A percentile compares a stretch with the other conserved stretches of the same genome.
Evolutionary conservation across 2,888 invertebrate species (phyloP).

Genomic region (Orchesella flavescens): DNA sequence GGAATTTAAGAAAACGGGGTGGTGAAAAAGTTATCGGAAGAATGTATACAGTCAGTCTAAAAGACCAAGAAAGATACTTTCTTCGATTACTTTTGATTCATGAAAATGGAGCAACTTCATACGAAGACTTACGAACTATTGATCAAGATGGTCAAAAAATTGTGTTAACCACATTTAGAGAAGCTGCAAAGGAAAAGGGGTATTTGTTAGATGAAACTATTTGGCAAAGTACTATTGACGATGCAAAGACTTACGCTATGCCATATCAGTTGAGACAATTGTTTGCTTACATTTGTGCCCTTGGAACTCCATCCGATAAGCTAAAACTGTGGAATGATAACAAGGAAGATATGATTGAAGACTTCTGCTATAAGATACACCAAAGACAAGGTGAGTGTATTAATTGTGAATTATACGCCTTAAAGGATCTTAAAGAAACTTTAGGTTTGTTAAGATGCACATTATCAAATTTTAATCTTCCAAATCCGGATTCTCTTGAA

Average conservation of each 20-base stretch:
- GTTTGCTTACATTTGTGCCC: conserved; percentile 66
- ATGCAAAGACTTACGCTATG: conserved; percentile 71
- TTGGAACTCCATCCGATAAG: conserved; percentile 68
- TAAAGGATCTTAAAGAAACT: conserved; percentile 41
- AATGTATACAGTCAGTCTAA: conserved; percentile 71
- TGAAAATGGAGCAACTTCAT: conserved; percentile 63
- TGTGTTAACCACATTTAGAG: conserved; percentile 67
- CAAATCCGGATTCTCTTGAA: conserved; percentile 34
- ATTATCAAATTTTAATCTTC: conserved; percentile 26
- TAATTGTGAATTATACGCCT: conserved; percentile 26
- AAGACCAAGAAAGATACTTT: conserved; percentile 70
- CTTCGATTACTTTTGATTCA: conserved; percentile 64
- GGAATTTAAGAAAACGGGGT: conserved; percentile 53
- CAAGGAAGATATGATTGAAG: conserved; percentile 61
- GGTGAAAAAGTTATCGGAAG: conserved; percentile 65
- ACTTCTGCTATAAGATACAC: conserved; percentile 22
- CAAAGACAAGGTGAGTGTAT: background rate
- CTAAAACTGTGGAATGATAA: conserved; percentile 71
- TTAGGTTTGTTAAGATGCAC: conserved; percentile 15
- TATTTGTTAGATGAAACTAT: conserved; percentile 72
- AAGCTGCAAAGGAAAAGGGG: conserved; percentile 62
- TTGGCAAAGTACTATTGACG: no score
- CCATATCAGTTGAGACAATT: conserved; percentile 69
- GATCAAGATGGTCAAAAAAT: conserved; percentile 41
- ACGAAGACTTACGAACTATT: conserved; percentile 63